Evolutionary conservation across 2,888 invertebrate genomes (phyloP).

Genomic region (Perizoma flavofasciatum): DNA sequence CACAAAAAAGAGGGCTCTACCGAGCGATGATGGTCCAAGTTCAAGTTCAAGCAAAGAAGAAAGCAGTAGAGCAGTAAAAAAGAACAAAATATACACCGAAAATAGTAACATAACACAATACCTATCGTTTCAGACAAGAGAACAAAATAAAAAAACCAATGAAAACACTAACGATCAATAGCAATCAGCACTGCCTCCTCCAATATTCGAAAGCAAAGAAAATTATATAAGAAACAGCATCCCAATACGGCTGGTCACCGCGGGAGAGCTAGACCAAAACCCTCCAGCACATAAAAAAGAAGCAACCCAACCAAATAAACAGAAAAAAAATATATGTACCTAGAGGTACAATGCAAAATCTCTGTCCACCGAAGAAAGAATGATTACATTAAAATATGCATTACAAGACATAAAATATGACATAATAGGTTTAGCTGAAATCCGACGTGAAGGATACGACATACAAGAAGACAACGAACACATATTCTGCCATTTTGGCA

Average conservation of each 20-base stretch:
- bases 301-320: neutral
- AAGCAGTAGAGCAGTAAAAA: neutral
- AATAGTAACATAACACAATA: constrained; percentile 4
- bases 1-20: neutral
- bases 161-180: neutral
- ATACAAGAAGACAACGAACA: no score
- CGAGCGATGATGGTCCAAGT: neutral
- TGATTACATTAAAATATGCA: constrained; percentile 6
- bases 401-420: constrained; percentile 7
- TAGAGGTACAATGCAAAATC: constrained; percentile 4
- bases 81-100: constrained; percentile 1
- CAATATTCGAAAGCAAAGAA: no score
- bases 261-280: neutral
- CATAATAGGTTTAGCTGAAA: constrained; percentile 17
- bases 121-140: constrained; percentile 25
- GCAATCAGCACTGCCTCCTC: neutral
- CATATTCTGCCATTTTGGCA: constrained; percentile 16
- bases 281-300: neutral
- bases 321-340: constrained; percentile 2
- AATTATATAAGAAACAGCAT: neutral
- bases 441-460: constrained; percentile 8
- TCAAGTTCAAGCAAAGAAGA: neutral
- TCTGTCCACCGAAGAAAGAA: constrained; percentile 7
- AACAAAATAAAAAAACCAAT: neutral
- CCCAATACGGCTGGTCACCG: neutral